Conservation (phyloP, 2,113 vertebrate species). For the Lanius collurio region DNA sequence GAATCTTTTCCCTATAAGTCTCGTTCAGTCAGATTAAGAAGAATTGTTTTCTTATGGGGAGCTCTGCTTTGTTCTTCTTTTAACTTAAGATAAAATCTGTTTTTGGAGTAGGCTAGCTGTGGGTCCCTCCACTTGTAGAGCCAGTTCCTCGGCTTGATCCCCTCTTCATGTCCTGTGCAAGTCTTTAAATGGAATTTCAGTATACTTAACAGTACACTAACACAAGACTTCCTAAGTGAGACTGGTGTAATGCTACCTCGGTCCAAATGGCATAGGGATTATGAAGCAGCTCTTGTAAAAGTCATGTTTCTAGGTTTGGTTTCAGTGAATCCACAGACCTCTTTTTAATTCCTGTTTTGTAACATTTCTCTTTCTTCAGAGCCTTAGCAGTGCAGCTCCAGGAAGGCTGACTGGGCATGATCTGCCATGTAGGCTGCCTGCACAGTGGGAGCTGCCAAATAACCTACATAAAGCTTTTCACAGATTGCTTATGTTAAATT, state of each 20-base stretch:
- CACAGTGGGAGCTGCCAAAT: not conserved
- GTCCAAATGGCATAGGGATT: not conserved
- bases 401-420: not conserved
- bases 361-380: not conserved
- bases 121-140: not conserved
- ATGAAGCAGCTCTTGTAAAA: not conserved
- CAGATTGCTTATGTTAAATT: not conserved
- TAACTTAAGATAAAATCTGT: not conserved
- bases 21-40: not conserved
- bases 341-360: not conserved
- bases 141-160: not conserved
- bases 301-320: not conserved
- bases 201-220: not conserved
- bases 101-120: not conserved
- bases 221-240: not conserved
- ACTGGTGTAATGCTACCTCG: not conserved
- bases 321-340: not conserved
- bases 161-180: not conserved
- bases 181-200: not conserved
- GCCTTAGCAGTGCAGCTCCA: not conserved
- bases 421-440: not conserved
- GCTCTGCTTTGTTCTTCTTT: not conserved
- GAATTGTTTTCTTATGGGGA: not conserved
- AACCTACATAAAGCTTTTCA: not conserved
- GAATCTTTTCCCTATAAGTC: not conserved